Evolutionary conservation across 1,140 invertebrate species (phyloP).

Genomic region (Scaptodrosophila lebanonensis): DNA sequence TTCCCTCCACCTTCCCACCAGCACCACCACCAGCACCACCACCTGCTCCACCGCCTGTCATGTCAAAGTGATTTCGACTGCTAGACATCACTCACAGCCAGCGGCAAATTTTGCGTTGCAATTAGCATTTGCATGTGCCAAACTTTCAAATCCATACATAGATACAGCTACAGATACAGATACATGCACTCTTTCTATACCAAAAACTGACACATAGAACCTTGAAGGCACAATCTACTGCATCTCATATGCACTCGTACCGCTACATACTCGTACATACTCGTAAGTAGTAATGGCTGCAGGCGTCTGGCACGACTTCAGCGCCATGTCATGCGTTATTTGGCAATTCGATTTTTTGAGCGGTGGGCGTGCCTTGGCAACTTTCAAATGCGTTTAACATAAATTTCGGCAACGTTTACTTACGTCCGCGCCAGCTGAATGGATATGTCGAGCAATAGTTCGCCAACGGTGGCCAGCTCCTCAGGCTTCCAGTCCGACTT

Average conservation of each 20-base stretch:
- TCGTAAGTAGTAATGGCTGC: slow-evolving; percentile 55
- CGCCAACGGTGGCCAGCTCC: slow-evolving; percentile 89
- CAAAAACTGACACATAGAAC: slow-evolving; percentile 26
- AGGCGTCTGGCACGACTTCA: slow-evolving; percentile 37
- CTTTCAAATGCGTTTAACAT: slow-evolving; percentile 54
- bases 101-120: slow-evolving; percentile 25
- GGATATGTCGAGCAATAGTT: slow-evolving; percentile 90
- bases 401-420: slow-evolving; percentile 72
- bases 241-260: neutral
- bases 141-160: slow-evolving; percentile 46
- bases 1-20: too few relatives aligned
- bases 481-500: slow-evolving; percentile 87
- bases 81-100: slow-evolving; percentile 53
- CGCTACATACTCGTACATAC: slow-evolving; percentile 34
- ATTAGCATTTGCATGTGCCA: slow-evolving; percentile 59
- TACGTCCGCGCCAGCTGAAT: slow-evolving; percentile 90
- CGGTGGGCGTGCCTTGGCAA: slow-evolving; percentile 55
- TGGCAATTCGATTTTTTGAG: slow-evolving; percentile 44
- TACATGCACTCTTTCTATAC: too few relatives aligned
- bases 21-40: slow-evolving; percentile 20
- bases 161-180: too few relatives aligned
- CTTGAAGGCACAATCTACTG: slow-evolving; percentile 39
- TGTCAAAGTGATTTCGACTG: neutral
- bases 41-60: too few relatives aligned
- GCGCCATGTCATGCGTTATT: slow-evolving; percentile 58